Base-by-base conservation (phyloP, 2,888 invertebrate genomes). In the Tanytarsus gracilentus region DNA sequence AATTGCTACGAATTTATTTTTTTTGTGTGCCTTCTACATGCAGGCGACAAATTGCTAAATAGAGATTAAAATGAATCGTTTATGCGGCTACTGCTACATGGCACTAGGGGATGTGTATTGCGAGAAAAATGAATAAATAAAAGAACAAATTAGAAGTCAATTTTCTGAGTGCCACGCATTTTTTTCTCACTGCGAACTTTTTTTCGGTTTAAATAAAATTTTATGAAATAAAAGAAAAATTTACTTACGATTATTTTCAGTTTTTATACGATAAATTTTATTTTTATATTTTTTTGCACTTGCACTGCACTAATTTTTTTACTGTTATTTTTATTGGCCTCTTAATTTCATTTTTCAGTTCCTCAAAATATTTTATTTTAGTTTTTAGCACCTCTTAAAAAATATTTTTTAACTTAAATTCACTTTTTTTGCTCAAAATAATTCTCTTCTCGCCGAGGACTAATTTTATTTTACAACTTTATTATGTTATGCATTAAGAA, bases 131-230 rank as follows among this genome's bases (percentile, higher is more conserved):
- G 55, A 55, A 55, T 55, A 55, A 55, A 55, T 55, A 55, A 55
- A 55, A 25, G 40, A 53, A 55, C 55, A 55, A 55, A 55, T 55
- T 55, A 55, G 55, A 55, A 55, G 55, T 55, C 55, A 55, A 55
- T 55, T 55, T 39, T 55, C 55, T 36, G 40, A 16, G 55, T 29
- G 14, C 39, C 27, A 6, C 16, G 33, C 30, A 18, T 51, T 27
- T 14, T 27, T 21, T 30, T 18, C 44, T 23, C 18, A 3, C 11
- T 33, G 3, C 23, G 9, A 4, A 4, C 21, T 18, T 21, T 16
- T 40, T 9, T 21, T 7, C 23, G 40, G 23, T 44, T 18, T 36
- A 36, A 14, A 16, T 9, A 5, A 16, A 36, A 36, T 36, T n/a
- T n/a, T 16, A 36, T 14, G n/a, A 36, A 36, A n/a, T 6, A 9